These are phyloP conservation scores for Hepsetus odoe DNA, from an alignment of 2,113 vertebrate genomes.

Conservation along the genomic window DNA sequence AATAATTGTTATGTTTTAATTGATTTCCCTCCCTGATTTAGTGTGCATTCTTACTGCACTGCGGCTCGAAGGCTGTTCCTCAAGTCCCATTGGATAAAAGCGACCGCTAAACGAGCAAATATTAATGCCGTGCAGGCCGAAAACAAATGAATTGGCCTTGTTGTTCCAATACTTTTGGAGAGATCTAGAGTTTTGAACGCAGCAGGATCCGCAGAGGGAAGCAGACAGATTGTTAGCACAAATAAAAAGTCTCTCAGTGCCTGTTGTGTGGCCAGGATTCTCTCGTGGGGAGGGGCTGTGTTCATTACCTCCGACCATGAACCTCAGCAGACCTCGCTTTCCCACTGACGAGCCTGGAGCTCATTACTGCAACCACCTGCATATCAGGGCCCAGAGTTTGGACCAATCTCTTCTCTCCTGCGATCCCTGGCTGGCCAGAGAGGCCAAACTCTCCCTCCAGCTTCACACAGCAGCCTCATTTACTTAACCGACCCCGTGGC, in stretches of 20 bases:
- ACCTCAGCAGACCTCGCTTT: too few relatives aligned
- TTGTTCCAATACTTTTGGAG: too few relatives aligned
- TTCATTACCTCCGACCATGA: slow-evolving; percentile 39
- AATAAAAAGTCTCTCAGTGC: slow-evolving; percentile 27
- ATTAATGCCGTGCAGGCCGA: too few relatives aligned
- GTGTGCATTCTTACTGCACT: too few relatives aligned
- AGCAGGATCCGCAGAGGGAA: background rate
- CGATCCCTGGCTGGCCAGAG: background rate
- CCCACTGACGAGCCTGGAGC: slow-evolving; percentile 10
- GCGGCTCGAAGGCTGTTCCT: too few relatives aligned
- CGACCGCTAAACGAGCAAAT: too few relatives aligned
- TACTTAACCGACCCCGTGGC: slow-evolving; percentile 18
- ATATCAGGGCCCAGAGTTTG: slow-evolving; percentile 14
- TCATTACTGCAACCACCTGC: slow-evolving; percentile 30
- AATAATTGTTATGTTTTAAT: too few relatives aligned
- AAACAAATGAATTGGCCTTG: too few relatives aligned
- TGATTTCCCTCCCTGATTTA: too few relatives aligned
- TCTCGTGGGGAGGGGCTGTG: slow-evolving; percentile 21
- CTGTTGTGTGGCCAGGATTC: slow-evolving; percentile 19
- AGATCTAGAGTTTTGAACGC: too few relatives aligned
- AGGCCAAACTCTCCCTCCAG: slow-evolving; percentile 8
- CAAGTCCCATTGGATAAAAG: too few relatives aligned
- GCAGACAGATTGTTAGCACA: slow-evolving; percentile 41
- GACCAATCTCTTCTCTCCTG: background rate
- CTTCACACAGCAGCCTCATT: slow-evolving; percentile 17